Base-by-base conservation (phyloP, 2,113 vertebrate genomes). In the Bujurquina vittata region DNA sequence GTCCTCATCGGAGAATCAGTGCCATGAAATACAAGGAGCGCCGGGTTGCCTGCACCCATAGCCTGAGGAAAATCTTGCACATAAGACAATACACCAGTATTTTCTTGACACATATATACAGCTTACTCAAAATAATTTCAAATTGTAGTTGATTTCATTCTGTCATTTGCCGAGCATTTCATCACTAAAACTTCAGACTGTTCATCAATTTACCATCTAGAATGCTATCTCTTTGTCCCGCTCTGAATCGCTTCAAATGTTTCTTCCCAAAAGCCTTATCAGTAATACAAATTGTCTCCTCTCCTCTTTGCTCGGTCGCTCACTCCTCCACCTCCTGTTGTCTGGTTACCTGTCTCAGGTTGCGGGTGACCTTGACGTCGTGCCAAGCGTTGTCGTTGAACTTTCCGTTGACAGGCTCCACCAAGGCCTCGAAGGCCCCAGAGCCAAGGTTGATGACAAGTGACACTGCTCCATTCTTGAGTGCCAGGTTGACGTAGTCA, bases 381-480 rank as follows among this genome's bases (percentile, higher is more conserved):
- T 99, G 98, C 98, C 98, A 99, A 96, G 96, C 96, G 97, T 99
- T 99, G 97, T 99, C 98, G 97, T 99, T 99, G 97, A 99, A 99
- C 96, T 99, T 99, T 94, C 98, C 98, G 93, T 99, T 99, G 96
- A 99, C 98, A 2, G 98, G 98, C 96, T 99, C 98, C 97, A 99
- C 98, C 96, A 99, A 96, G 17, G 98, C 98, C 96, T 99, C 98
- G 94, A 99, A 99, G 91, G 98, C 98, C 95, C 98, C 98, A 77
- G 98, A 99, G 96, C 98, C 98, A 92, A 99, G 96, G 96, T 99
- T 99, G 96, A 99, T 99, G 97, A 99, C 98, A 89, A 99, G 97
- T 79, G 98, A 99, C 91, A 99, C 98, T 52, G 98, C 98, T 91
- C 98, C 98, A 67, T 99, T 99, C 97, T 99, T 99, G 96, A 99